Conservation (phyloP, 2,113 vertebrate genomes). For the Dipodomys stephensi region DNA sequence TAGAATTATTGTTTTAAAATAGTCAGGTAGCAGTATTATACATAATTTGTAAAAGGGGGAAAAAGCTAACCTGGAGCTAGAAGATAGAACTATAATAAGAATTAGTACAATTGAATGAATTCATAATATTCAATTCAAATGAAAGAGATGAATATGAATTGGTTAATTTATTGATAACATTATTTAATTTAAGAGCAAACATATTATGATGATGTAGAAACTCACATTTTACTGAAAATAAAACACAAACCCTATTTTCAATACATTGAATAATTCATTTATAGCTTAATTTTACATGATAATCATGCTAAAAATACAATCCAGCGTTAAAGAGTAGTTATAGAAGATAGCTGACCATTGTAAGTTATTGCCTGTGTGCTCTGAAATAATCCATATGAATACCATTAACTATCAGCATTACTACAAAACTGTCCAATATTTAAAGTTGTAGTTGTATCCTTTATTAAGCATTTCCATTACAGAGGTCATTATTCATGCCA, state of each 20-base stretch:
- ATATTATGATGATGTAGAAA: neutral
- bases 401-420: fast-evolving
- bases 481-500: neutral
- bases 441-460: neutral
- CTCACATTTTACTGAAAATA: neutral
- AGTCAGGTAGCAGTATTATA: neutral
- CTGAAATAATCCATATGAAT: no score
- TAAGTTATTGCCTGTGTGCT: neutral
- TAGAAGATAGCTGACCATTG: neutral
- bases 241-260: neutral
- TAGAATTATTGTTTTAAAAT: neutral
- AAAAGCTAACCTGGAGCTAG: neutral
- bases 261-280: neutral
- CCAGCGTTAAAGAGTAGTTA: neutral
- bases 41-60: neutral
- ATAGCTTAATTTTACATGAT: neutral
- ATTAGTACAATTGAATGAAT: neutral
- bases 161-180: neutral
- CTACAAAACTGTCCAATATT: neutral
- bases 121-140: neutral
- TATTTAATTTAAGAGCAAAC: neutral
- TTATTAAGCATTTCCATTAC: neutral
- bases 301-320: neutral
- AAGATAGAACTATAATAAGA: neutral
- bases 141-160: neutral